Evolutionary conservation across 2,113 vertebrate species (phyloP).

Genomic region (Pseudonaja textilis): DNA sequence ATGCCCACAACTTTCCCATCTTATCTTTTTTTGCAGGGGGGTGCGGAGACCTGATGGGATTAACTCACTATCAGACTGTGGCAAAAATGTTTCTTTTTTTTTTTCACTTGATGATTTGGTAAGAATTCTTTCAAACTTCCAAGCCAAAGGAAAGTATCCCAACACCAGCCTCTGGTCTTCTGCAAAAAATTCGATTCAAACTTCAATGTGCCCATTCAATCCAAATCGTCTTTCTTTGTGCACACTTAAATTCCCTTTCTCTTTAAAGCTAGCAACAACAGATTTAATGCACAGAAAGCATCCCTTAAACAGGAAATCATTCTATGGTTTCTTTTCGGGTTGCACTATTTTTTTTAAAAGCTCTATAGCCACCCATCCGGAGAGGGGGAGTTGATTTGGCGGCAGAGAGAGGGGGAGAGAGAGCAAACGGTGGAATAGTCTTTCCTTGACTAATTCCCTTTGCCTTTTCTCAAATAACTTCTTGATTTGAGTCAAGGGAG

Average conservation of each 20-base stretch:
- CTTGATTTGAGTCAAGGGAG: slow-evolving; percentile 79
- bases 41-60: background rate
- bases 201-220: background rate
- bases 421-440: slow-evolving; percentile 23
- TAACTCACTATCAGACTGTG: background rate
- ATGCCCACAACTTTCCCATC: background rate
- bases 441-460: slow-evolving; percentile 43
- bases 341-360: background rate
- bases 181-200: background rate
- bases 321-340: background rate
- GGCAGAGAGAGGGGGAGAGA: background rate
- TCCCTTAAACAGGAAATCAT: background rate
- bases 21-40: background rate
- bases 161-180: background rate
- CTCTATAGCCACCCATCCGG: background rate
- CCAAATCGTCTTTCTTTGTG: background rate
- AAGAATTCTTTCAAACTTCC: background rate
- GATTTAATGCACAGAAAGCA: background rate
- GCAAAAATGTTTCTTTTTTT: slow-evolving; percentile 55
- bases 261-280: slow-evolving; percentile 5
- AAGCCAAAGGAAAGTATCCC: background rate
- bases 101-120: background rate
- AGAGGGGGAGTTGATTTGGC: background rate
- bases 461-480: slow-evolving; percentile 69
- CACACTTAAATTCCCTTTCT: background rate